phyloP scores from a whole-genome alignment of 2,888 invertebrate genomes.

The Conus canariensis region DNA sequence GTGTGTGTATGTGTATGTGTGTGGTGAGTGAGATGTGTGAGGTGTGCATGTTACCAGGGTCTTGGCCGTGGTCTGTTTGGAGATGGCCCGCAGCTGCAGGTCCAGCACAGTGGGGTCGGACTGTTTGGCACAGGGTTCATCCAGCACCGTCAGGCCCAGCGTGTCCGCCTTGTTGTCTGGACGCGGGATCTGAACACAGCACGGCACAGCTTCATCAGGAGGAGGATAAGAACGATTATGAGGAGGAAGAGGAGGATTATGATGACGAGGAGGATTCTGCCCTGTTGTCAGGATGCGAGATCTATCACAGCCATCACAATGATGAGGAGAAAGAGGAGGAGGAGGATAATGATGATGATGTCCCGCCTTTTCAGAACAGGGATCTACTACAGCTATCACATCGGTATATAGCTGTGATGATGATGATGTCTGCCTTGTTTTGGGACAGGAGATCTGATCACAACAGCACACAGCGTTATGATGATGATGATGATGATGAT shows the following conservation, averaged over 20 bases:
- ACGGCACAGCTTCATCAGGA: background rate
- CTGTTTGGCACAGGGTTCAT: constrained; percentile 97
- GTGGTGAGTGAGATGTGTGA: background rate
- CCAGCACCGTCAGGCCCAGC: constrained; percentile 89
- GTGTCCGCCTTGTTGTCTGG: constrained; percentile 86
- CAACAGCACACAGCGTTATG: too few species aligned
- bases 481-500: too few species aligned
- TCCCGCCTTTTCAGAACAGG: too few species aligned
- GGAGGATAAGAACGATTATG: background rate
- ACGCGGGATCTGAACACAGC: constrained; percentile 80
- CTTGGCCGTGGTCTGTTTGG: constrained; percentile 86
- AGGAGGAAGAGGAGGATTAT: background rate
- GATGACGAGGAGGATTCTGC: background rate
- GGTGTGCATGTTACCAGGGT: constrained; percentile 75
- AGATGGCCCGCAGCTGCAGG: constrained; percentile 88
- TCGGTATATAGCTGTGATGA: too few species aligned
- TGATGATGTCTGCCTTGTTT: too few species aligned
- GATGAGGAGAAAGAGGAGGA: too few species aligned
- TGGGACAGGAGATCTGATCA: too few species aligned
- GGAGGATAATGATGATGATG: too few species aligned
- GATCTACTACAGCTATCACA: too few species aligned
- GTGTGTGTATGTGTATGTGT: background rate
- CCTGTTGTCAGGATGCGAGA: too few species aligned
- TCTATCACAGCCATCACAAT: too few species aligned
- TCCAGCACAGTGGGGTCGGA: constrained; percentile 88